These are phyloP conservation scores for Trogon surrucura DNA, from an alignment of 2,113 vertebrate genomes.

Conservation along the genomic window DNA sequence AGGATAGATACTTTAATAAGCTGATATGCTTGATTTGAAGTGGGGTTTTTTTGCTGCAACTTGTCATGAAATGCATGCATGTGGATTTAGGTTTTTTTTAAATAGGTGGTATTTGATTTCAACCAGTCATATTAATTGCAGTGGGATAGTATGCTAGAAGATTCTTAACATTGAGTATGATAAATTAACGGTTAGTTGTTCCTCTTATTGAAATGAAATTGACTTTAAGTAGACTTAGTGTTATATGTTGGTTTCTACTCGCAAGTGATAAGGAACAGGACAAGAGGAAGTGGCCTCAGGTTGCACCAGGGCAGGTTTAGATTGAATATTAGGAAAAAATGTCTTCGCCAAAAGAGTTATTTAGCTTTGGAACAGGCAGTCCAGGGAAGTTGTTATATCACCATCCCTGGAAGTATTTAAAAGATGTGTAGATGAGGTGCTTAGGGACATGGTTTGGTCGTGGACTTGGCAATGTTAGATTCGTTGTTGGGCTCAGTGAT, in stretches of 20 bases:
- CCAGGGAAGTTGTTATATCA: background rate
- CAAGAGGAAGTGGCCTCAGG: background rate
- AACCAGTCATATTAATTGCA: background rate
- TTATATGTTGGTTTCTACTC: background rate
- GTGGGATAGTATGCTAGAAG: background rate
- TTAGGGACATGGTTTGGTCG: background rate
- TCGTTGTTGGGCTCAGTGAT: fast-evolving
- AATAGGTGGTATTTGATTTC: background rate
- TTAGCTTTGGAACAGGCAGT: background rate
- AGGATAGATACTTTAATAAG: background rate
- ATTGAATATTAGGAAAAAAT: background rate
- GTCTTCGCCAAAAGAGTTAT: background rate
- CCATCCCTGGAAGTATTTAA: background rate
- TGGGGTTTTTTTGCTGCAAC: fast-evolving
- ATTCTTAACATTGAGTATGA: background rate
- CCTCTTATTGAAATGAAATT: background rate
- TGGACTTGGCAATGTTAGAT: background rate
- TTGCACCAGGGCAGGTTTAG: background rate
- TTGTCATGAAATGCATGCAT: background rate
- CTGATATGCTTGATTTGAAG: background rate
- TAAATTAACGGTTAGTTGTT: background rate
- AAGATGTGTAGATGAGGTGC: background rate
- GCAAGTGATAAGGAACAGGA: background rate
- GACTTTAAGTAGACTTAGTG: background rate
- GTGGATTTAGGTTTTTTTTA: background rate